Base-by-base conservation (phyloP, 2,113 vertebrate species). In the Hipposideros armiger region DNA sequence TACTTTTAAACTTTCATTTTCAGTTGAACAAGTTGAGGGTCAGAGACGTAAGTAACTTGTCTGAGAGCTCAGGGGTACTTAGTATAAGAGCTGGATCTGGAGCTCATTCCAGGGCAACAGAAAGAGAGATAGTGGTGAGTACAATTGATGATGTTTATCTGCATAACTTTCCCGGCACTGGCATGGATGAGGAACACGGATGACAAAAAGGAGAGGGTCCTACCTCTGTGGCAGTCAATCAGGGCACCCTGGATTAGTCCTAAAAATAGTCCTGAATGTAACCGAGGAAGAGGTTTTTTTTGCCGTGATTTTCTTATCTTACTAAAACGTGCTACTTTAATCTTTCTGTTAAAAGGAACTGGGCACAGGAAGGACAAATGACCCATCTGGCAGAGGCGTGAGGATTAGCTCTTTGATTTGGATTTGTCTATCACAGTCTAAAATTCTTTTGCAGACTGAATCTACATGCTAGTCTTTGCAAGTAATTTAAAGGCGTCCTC, bases 261-360 rank as follows among this genome's bases (percentile, higher is more conserved):
- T 93, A 97, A 97, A 98, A 97, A 96, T 98, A 97, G 58, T 40
- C 24, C 72, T 64, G 56, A 94, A 95, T 98, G 94, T 86, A 94
- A 93, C 73, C 45, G 88, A 90, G 56, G 82, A 85, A 85, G 67
- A 94, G 22, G 73, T 81, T 86, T 85, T 73, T 50, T 81, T 62
- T 60, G 10, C 15, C 24, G 30, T 86, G 95, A 96, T 86, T 96
- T 93, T 89, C 93, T 97, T 97, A 96, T 96, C 97, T 96, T 89
- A 86, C n/a, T 73, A 89, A 97, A 98, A 94, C 0, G 52, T 94
- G 91, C 87, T 76, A 95, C 95, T 96, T 95, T 94, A 96, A 94
- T 98, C 95, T 97, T 86, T 85, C 91, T 72, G 86, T 95, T 95
- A 82, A 96, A 96, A 96, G 77, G 89, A 94, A 62, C 82, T 22